A percentile compares a stretch with the other conserved stretches of the same genome.
phyloP scores from a whole-genome alignment of 2,113 vertebrate genomes.

The Clarias gariepinus region DNA sequence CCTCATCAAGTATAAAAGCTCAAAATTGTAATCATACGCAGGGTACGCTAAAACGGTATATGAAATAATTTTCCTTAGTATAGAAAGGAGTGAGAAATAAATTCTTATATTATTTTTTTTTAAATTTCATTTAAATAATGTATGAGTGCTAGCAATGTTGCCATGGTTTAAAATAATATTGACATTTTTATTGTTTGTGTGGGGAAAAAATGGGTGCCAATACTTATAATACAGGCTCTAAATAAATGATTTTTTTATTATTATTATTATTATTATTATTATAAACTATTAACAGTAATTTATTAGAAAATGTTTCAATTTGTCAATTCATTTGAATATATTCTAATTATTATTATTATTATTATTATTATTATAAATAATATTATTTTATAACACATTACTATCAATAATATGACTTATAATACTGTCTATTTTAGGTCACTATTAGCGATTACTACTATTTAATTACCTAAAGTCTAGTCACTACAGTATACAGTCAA shows the following conservation, averaged over 20 bases:
- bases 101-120: background rate
- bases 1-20: background rate
- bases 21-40: background rate
- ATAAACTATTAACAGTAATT: background rate
- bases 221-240: background rate
- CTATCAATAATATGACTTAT: background rate
- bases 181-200: background rate
- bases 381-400: too few species aligned
- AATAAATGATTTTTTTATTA: too few species aligned
- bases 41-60: background rate
- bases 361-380: background rate
- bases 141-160: background rate
- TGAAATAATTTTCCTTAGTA: background rate
- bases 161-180: background rate
- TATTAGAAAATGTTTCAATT: background rate
- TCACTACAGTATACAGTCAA: background rate
- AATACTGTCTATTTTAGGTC: too few species aligned
- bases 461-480: background rate
- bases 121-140: background rate
- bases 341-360: background rate
- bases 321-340: background rate
- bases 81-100: background rate
- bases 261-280: too few species aligned
- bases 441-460: background rate
- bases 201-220: background rate